Evolutionary conservation across 2,888 invertebrate genomes (phyloP).

Genomic region (Drosophila barbarae): DNA sequence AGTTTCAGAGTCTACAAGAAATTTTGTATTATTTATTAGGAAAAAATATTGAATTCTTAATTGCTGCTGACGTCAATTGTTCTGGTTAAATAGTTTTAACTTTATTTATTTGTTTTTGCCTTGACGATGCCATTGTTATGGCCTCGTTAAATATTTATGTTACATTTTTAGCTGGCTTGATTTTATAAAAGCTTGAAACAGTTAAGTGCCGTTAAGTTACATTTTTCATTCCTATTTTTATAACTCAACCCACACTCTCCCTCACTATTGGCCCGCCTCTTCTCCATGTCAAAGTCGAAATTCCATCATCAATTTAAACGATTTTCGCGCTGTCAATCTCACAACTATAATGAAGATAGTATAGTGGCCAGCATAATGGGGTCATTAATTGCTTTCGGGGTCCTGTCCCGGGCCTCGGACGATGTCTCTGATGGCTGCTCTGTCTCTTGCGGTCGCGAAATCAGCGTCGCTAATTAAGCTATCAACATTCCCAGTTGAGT

Average conservation of each 20-base stretch:
- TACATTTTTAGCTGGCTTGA: background rate
- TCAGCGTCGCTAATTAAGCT: slow-evolving; percentile 9
- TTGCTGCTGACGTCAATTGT: background rate
- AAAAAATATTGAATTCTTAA: background rate
- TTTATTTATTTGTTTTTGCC: background rate
- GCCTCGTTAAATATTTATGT: background rate
- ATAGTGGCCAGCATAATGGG: slow-evolving; percentile 13
- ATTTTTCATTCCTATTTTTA: slow-evolving; percentile 5
- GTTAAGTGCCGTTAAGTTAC: background rate
- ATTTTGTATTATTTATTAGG: background rate
- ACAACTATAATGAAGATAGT: slow-evolving; percentile 14
- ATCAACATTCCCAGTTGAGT: background rate
- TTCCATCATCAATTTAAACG: slow-evolving; percentile 17
- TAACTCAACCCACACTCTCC: background rate
- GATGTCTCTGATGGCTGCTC: slow-evolving; percentile 5
- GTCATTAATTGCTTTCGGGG: slow-evolving; percentile 15
- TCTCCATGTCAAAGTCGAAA: slow-evolving; percentile 1
- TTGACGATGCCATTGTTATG: background rate
- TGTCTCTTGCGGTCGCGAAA: slow-evolving; percentile 2
- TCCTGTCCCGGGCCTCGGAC: background rate
- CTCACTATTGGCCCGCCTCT: background rate
- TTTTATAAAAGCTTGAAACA: background rate
- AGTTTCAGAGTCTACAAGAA: too few relatives aligned
- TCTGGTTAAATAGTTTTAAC: background rate
- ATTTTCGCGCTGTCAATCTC: slow-evolving; percentile 13